Percentiles rank a stretch among this genome's conserved stretches.
Evolutionary conservation across 2,888 invertebrate species (phyloP).

Genomic region (Rhingia rostrata): DNA sequence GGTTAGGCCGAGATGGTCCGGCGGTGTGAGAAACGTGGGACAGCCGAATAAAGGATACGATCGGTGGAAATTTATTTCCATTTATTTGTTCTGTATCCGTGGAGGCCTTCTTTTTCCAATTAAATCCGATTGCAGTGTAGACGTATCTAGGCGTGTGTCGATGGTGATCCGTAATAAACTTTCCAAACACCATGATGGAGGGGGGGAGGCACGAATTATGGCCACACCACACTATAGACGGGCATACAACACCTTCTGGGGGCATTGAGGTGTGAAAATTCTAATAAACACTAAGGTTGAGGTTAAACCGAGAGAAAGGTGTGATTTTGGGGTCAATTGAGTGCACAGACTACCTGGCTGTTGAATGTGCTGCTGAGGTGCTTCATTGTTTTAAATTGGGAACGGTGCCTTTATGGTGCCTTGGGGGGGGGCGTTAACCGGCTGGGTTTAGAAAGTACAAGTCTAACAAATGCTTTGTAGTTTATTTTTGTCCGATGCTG

Average conservation of each 20-base stretch:
- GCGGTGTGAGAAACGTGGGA: neutral
- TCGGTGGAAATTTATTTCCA: conserved; percentile 60
- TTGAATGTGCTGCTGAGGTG: conserved; percentile 34
- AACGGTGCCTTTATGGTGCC: neutral
- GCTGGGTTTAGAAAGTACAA: neutral
- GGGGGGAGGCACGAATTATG: conserved; percentile 13
- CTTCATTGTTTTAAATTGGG: conserved; percentile 41
- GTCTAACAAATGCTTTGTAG: conserved; percentile 16
- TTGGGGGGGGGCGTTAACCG: conserved; percentile 40
- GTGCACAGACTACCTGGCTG: conserved; percentile 55
- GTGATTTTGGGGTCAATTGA: conserved; percentile 72
- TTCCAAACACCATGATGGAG: conserved; percentile 20
- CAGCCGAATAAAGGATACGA: conserved; percentile 36
- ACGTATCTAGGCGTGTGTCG: conserved; percentile 15
- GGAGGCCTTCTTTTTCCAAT: conserved; percentile 63
- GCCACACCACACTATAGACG: conserved; percentile 18
- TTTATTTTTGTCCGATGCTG: conserved; percentile 22
- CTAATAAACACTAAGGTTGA: conserved; percentile 69
- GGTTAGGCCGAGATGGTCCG: conserved; percentile 27
- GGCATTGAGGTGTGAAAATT: conserved; percentile 71
- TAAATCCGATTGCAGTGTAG: conserved; percentile 63
- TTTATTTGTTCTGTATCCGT: conserved; percentile 62
- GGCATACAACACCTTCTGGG: conserved; percentile 45
- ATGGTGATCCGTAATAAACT: conserved; percentile 61
- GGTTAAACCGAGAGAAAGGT: conserved; percentile 72